Base-by-base conservation (phyloP, 1,140 invertebrate species). In the Neoseiulus cucumeris region DNA sequence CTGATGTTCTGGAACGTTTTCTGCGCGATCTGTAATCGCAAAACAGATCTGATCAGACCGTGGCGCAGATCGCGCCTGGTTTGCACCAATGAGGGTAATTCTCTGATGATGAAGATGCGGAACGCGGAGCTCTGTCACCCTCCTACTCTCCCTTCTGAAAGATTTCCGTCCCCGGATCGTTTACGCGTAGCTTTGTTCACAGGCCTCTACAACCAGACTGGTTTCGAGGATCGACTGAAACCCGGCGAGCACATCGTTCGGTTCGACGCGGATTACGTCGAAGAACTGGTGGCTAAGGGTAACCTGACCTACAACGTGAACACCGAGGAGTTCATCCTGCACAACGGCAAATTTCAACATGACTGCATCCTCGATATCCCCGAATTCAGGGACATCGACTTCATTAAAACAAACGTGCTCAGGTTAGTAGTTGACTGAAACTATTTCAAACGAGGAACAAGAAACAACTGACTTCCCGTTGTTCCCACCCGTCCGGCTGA, bases 401-500 rank as follows among this genome's bases (percentile, higher is more conserved):
- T 59, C 22, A 59, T 59, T 20, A 59, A 59, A 59, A 59, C 51
- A 12, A 59, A 59, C 51, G 51, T 59, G 17, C 51, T 59, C 51
- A 59, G 51, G 51, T 59, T n/a, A 20, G 51, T n/a, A 29, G 1
- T 20, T 20, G 14, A 25, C 22, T 18, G 51, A 59, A n/a, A 44
- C 12, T 44, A 44, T 44, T 44, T 14, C n/a, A n/a, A n/a, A n/a
- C n/a, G n/a, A n/a, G n/a, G n/a, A n/a, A n/a, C n/a, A n/a, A n/a
- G n/a, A n/a, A n/a, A n/a, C n/a, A n/a, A n/a, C n/a, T 14, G 45
- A 47, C 14, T 47, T 14, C 14, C 28, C 4, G 4, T 47, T 14
- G 45, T 28, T 22, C 28, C 18, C 45, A 20, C 5, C 45, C 45
- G 45, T 14, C 28, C 45, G 5, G 18, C 18, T 20, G 5, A 1